phyloP scores from a whole-genome alignment of 2,888 invertebrate genomes.

The Apoda limacodes region DNA sequence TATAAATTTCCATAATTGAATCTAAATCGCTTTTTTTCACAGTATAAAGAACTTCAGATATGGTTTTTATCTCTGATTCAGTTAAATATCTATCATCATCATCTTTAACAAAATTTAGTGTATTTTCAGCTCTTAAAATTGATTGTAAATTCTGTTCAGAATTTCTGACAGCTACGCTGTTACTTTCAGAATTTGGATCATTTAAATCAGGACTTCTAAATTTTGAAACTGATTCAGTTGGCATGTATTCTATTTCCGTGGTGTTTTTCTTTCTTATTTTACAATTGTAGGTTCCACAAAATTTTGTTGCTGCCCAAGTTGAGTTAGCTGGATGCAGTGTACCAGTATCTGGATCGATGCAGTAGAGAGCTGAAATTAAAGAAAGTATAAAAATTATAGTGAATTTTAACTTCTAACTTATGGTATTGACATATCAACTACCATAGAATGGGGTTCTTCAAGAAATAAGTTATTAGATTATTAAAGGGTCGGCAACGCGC shows the following conservation, averaged over 20 bases:
- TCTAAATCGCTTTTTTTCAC: slow-evolving; percentile 55
- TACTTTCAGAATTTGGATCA: slow-evolving; percentile 16
- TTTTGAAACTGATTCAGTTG: slow-evolving; percentile 7
- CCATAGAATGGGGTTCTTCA: too few relatives aligned
- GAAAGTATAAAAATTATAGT: slow-evolving; percentile 15
- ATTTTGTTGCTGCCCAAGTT: slow-evolving; percentile 49
- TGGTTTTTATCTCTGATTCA: slow-evolving; percentile 41
- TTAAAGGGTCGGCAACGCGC: too few relatives aligned
- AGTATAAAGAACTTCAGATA: slow-evolving; percentile 40
- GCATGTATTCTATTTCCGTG: slow-evolving; percentile 23
- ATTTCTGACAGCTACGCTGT: slow-evolving; percentile 10
- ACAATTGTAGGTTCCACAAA: slow-evolving; percentile 60
- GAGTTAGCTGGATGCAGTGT: slow-evolving; percentile 42
- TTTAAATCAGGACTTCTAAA: slow-evolving; percentile 6
- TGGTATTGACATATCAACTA: too few relatives aligned
- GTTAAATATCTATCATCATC: slow-evolving; percentile 42
- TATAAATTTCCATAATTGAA: slow-evolving; percentile 53
- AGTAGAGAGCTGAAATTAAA: slow-evolving; percentile 53
- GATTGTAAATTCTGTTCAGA: slow-evolving; percentile 3
- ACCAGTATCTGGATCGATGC: slow-evolving; percentile 57
- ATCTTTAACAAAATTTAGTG: slow-evolving; percentile 5
- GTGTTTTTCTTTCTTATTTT: slow-evolving; percentile 34
- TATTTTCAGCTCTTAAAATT: too few relatives aligned
- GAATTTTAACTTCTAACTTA: not conserved
- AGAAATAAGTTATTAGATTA: too few relatives aligned